Evolutionary conservation across 2,888 invertebrate species (phyloP).

Genomic region (Rhyacophila evoluta): DNA sequence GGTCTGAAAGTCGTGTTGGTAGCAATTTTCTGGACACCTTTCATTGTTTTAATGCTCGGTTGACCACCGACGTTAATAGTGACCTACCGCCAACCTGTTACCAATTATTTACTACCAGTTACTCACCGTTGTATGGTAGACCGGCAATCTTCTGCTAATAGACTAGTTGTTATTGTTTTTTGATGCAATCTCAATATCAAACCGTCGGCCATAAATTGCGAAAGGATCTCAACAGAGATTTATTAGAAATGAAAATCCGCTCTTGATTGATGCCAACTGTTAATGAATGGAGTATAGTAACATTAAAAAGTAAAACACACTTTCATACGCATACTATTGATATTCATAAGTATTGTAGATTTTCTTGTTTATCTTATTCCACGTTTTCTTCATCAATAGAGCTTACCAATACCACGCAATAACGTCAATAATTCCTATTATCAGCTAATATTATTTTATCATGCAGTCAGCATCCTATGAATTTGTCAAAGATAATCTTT

Average conservation of each 20-base stretch:
- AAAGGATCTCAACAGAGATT: neutral
- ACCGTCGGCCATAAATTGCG: neutral
- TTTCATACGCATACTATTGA: neutral
- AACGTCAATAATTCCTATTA: too few species aligned
- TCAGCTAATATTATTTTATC: too few species aligned
- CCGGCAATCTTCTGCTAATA: neutral
- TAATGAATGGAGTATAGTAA: neutral
- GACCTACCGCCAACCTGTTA: neutral
- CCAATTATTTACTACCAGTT: neutral
- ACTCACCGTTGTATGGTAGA: neutral
- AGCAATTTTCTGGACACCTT: neutral
- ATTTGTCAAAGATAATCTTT: too few species aligned
- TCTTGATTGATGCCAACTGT: neutral
- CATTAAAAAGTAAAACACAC: neutral
- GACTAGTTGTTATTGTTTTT: neutral
- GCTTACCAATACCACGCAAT: too few species aligned
- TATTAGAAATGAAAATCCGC: conserved; percentile 7
- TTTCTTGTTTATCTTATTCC: too few species aligned
- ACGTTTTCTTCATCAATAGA: too few species aligned
- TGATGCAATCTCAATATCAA: conserved; percentile 4
- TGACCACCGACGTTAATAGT: neutral
- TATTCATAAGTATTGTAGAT: too few species aligned
- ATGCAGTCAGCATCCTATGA: too few species aligned
- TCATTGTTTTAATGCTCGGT: neutral
- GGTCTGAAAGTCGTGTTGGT: neutral